Percentiles rank a stretch among this genome's conserved stretches.
Evolutionary conservation across 2,797 vertebrate genomes (phyloP).

Genomic region (Allobates femoralis): DNA sequence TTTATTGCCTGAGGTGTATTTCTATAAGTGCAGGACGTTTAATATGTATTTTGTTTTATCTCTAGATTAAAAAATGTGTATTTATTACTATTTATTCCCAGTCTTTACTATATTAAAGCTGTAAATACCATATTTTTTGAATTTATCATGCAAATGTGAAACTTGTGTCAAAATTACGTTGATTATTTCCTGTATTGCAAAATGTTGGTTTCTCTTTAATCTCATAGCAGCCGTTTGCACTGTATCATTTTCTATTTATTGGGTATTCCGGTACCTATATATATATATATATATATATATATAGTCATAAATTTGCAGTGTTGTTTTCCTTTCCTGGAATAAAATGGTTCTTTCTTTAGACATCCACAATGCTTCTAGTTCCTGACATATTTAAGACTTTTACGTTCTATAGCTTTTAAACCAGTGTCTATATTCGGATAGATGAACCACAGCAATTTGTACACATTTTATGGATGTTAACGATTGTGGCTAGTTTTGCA

Average conservation of each 20-base stretch:
- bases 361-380: constrained; percentile 12
- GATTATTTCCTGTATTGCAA: constrained; percentile 66
- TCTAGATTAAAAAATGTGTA: neutral
- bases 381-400: constrained; percentile 34
- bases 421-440: neutral
- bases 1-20: constrained; percentile 57
- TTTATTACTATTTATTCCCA: constrained; percentile 66
- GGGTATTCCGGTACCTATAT: neutral
- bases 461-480: neutral
- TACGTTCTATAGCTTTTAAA: constrained; percentile 22
- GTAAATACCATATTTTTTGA: constrained; percentile 62
- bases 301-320: constrained; percentile 16
- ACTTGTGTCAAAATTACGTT: constrained; percentile 66
- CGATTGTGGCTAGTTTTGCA: neutral
- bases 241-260: constrained; percentile 19
- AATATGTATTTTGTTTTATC: neutral
- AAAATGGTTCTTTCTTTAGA: neutral
- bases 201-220: constrained; percentile 40
- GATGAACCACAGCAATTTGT: neutral
- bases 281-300: constrained; percentile 7
- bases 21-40: constrained; percentile 66
- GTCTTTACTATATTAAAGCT: constrained; percentile 69
- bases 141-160: constrained; percentile 64
- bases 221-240: neutral
- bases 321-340: neutral